These are phyloP conservation scores for Sylvicola fuscatus DNA, from an alignment of 2,888 invertebrate genomes.

Conservation along the genomic window DNA sequence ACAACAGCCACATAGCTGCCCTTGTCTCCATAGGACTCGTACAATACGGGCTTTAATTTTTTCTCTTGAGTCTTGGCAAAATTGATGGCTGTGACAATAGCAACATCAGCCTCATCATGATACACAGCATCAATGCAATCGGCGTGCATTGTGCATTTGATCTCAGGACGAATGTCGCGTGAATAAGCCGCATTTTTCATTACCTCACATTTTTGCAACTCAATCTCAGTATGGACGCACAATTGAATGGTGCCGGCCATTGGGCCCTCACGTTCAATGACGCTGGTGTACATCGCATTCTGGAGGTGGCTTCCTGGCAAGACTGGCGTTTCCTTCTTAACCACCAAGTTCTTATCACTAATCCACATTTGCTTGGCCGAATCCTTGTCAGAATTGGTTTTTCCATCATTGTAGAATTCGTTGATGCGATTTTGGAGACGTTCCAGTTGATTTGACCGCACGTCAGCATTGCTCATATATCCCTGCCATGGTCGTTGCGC, in stretches of 20 bases:
- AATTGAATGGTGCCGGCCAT: conserved; percentile 39
- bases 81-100: conserved; percentile 10
- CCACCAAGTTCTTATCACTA: conserved; percentile 11
- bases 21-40: conserved; percentile 15
- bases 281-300: conserved; percentile 44
- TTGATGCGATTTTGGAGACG: conserved; percentile 20
- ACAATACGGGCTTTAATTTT: conserved; percentile 18
- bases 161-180: conserved; percentile 55
- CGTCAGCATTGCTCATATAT: conserved; percentile 43
- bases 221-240: conserved; percentile 44
- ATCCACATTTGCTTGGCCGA: conserved; percentile 12
- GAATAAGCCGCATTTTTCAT: conserved; percentile 53
- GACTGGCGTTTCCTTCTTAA: conserved; percentile 27
- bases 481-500: conserved; percentile 75
- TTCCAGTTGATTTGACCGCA: conserved; percentile 24
- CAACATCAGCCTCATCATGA: conserved; percentile 16
- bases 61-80: conserved; percentile 13
- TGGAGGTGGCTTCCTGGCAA: conserved; percentile 37
- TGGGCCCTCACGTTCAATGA: conserved; percentile 51
- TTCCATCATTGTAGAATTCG: conserved; percentile 20
- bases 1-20: conserved; percentile 20
- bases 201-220: conserved; percentile 50
- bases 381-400: conserved; percentile 17
- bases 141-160: conserved; percentile 50
- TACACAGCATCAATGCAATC: conserved; percentile 21